These are phyloP conservation scores for Steatornis caripensis DNA, from an alignment of 2,113 vertebrate species.

Conservation along the genomic window DNA sequence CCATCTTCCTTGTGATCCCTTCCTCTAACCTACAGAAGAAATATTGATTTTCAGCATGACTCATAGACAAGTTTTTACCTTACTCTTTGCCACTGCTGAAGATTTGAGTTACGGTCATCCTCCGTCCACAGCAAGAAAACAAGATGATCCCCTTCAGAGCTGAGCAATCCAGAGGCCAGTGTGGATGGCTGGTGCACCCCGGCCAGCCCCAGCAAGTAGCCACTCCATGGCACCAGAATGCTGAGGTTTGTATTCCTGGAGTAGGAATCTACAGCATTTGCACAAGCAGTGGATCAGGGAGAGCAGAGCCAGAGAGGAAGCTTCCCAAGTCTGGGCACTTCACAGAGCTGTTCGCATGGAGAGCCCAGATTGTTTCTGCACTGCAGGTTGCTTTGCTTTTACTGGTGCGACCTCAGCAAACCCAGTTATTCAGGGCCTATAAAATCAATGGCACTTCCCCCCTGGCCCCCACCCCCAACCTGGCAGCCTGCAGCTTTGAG, in stretches of 20 bases:
- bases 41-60: not conserved
- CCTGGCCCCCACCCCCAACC: not conserved
- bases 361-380: not conserved
- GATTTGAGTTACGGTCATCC: not conserved
- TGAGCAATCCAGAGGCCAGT: accelerated
- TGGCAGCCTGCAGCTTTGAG: not conserved
- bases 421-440: not conserved
- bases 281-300: not conserved
- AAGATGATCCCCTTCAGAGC: not conserved
- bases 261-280: not conserved
- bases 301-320: not conserved
- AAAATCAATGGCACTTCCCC: not conserved
- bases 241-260: not conserved
- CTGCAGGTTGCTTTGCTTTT: not conserved
- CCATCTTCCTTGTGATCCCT: not conserved
- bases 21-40: not conserved
- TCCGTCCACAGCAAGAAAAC: not conserved
- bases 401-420: not conserved
- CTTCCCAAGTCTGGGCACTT: not conserved
- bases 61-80: not conserved
- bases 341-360: not conserved
- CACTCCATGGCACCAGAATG: accelerated
- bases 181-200: not conserved
- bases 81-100: accelerated
- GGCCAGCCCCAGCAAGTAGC: not conserved